Conservation (phyloP, 2,797 vertebrate genomes). For the Intellagama lesueurii region DNA sequence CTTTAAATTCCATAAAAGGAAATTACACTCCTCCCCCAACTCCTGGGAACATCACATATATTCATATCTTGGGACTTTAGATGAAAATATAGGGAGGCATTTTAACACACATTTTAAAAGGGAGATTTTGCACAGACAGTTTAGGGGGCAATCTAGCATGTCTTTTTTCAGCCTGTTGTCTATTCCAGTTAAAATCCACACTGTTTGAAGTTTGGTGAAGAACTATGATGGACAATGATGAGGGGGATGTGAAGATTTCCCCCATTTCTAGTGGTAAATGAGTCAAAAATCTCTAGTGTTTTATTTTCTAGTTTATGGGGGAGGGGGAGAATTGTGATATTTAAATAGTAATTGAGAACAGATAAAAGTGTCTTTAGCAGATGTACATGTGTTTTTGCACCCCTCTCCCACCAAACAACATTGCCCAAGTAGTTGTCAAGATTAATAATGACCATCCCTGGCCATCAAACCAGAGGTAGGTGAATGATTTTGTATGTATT, state of each 20-base stretch:
- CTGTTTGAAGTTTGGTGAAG: not conserved
- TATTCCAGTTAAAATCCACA: not conserved
- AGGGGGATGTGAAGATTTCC: too few relatives aligned
- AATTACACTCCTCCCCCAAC: not conserved
- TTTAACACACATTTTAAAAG: too few relatives aligned
- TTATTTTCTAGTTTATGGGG: not conserved
- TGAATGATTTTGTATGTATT: too few relatives aligned
- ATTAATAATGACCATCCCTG: too few relatives aligned
- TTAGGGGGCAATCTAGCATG: not conserved
- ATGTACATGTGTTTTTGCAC: too few relatives aligned
- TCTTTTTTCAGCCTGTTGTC: not conserved
- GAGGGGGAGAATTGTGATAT: not conserved
- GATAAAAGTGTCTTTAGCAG: not conserved
- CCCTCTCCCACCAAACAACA: too few relatives aligned
- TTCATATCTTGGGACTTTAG: not conserved
- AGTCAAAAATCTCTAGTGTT: not conserved
- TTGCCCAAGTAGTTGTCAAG: too few relatives aligned
- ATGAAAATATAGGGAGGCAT: too few relatives aligned
- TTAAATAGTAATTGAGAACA: not conserved
- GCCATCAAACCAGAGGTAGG: too few relatives aligned
- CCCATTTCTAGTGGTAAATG: not conserved
- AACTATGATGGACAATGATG: not conserved
- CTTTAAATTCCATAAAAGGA: not conserved
- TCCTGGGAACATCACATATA: not conserved
- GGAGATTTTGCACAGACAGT: not conserved